These are phyloP conservation scores for Stenolophus ochropezus DNA, from an alignment of 2,888 invertebrate genomes.

Conservation along the genomic window DNA sequence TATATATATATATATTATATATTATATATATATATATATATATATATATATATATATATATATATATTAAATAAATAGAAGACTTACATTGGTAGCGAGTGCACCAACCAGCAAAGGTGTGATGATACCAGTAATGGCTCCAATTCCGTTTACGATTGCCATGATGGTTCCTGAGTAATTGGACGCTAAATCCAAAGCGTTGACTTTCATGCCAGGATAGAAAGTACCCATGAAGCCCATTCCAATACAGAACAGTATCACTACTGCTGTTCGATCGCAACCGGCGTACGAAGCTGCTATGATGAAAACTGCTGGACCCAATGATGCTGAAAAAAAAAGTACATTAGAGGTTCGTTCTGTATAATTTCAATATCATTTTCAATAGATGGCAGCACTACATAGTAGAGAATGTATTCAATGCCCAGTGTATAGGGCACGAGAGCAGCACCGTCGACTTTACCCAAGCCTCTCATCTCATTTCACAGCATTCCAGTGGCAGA, in stretches of 20 bases:
- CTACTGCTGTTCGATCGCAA: conserved; percentile 74
- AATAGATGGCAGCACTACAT: too few relatives aligned
- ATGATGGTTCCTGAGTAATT: conserved; percentile 80
- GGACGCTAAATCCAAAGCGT: conserved; percentile 79
- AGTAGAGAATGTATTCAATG: too few relatives aligned
- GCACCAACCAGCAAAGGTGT: conserved; percentile 78
- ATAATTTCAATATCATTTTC: too few relatives aligned
- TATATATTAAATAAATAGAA: too few relatives aligned
- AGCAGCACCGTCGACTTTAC: too few relatives aligned
- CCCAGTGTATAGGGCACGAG: too few relatives aligned
- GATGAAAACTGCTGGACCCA: conserved; percentile 79
- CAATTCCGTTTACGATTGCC: conserved; percentile 79
- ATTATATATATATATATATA: too few relatives aligned
- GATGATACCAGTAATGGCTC: conserved; percentile 78
- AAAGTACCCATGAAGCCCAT: conserved; percentile 83
- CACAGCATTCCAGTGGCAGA: too few relatives aligned
- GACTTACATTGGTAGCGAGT: conserved; percentile 78
- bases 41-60: neutral
- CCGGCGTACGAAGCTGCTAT: conserved; percentile 79
- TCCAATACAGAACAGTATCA: conserved; percentile 77
- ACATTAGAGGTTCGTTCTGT: neutral
- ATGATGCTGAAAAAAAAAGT: conserved; percentile 73
- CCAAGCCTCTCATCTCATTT: too few relatives aligned
- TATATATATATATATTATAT: too few relatives aligned
- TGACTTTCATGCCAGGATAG: conserved; percentile 81